phyloP scores from a whole-genome alignment of 1,140 invertebrate genomes.

The Pentalonia nigronervosa region DNA sequence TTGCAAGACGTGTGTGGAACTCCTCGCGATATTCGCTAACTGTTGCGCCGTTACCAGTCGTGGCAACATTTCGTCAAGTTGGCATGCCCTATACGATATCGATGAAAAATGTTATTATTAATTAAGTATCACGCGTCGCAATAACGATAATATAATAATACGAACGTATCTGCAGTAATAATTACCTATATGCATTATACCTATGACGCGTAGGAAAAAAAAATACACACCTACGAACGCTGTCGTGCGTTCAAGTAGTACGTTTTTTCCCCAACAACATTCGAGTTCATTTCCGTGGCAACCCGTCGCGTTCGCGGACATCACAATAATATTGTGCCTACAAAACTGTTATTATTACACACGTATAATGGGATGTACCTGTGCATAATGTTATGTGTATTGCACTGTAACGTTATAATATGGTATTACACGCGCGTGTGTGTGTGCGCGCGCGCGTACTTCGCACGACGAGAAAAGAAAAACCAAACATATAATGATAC shows the following conservation, averaged over 20 bases:
- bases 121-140: not conserved
- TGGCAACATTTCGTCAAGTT: not conserved
- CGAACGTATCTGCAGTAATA: not conserved
- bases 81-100: not conserved
- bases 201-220: not conserved
- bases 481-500: slow-evolving; percentile 5
- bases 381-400: not conserved
- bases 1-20: no score
- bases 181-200: not conserved
- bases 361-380: not conserved
- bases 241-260: not conserved
- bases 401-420: slow-evolving; percentile 1
- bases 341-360: not conserved
- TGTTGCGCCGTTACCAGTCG: not conserved
- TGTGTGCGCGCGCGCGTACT: not conserved
- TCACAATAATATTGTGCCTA: not conserved
- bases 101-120: not conserved
- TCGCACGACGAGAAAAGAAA: not conserved
- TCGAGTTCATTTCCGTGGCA: slow-evolving; percentile 29
- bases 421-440: not conserved
- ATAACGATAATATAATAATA: not conserved
- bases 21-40: not conserved
- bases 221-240: not conserved
- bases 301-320: slow-evolving; percentile 16
- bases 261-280: not conserved